Conservation (phyloP, 2,888 invertebrate species). For the Sialis fuliginosa region DNA sequence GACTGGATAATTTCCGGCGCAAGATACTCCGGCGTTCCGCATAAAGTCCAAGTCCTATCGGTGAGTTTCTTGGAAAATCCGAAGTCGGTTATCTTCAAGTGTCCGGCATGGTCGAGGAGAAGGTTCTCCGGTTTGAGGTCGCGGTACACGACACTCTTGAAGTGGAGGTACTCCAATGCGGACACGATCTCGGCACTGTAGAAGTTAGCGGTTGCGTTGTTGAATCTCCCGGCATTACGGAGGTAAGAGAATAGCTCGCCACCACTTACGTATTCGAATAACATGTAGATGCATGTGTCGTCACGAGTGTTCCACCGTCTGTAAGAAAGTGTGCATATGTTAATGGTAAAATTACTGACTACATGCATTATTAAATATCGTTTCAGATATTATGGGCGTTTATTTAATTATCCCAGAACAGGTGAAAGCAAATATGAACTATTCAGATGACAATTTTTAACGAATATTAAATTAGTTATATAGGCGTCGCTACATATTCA, state of each 20-base stretch:
- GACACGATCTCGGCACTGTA: constrained; percentile 89
- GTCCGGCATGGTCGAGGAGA: constrained; percentile 79
- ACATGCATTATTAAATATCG: too few relatives aligned
- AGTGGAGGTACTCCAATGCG: constrained; percentile 86
- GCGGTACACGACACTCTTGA: constrained; percentile 46
- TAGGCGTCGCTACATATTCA: too few relatives aligned
- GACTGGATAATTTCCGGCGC: constrained; percentile 96
- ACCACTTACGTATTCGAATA: constrained; percentile 91
- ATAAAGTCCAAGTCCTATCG: constrained; percentile 91
- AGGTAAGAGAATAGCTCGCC: constrained; percentile 95
- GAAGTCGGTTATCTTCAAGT: constrained; percentile 94
- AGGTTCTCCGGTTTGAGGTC: constrained; percentile 92
- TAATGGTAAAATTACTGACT: too few relatives aligned
- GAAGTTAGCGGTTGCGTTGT: constrained; percentile 72
- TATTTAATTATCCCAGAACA: too few relatives aligned
- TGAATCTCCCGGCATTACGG: constrained; percentile 79
- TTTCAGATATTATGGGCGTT: too few relatives aligned
- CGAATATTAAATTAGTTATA: too few relatives aligned
- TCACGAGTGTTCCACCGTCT: constrained; percentile 90
- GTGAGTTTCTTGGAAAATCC: constrained; percentile 91
- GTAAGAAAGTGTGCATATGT: constrained; percentile 16
- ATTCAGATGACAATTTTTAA: too few relatives aligned
- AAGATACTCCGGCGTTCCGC: constrained; percentile 93
- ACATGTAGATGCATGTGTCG: constrained; percentile 83
- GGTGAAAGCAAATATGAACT: too few relatives aligned